Percentiles rank a stretch among this genome's conserved stretches.
phyloP scores from a whole-genome alignment of 2,888 invertebrate genomes.

The Drymonia ruficornis region DNA sequence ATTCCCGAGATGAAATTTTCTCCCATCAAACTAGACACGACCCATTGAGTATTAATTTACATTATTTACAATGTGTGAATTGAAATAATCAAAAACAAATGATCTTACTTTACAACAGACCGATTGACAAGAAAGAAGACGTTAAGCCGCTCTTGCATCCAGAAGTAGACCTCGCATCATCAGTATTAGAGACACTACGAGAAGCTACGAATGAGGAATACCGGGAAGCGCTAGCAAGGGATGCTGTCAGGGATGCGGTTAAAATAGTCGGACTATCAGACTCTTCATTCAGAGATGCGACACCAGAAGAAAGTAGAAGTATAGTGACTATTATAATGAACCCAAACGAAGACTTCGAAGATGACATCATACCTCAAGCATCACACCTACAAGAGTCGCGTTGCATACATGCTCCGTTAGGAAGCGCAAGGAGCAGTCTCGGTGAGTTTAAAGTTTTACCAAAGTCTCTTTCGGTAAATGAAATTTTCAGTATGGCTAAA shows the following conservation, averaged over 20 bases:
- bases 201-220: conserved; percentile 75
- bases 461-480: conserved; percentile 40
- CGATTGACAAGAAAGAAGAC: conserved; percentile 50
- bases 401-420: conserved; percentile 47
- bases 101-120: conserved; percentile 40
- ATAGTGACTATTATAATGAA: conserved; percentile 61
- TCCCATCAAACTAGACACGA: too few species aligned
- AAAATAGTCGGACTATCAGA: conserved; percentile 35
- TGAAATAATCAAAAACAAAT: too few species aligned
- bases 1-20: too few species aligned
- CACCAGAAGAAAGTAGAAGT: conserved; percentile 52
- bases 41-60: too few species aligned
- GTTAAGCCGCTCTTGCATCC: conserved; percentile 69
- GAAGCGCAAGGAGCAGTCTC: conserved; percentile 26
- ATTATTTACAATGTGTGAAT: too few species aligned
- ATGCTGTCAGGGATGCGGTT: conserved; percentile 54
- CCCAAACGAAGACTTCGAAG: conserved; percentile 40
- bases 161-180: conserved; percentile 73
- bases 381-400: conserved; percentile 58
- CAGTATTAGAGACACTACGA: conserved; percentile 69
- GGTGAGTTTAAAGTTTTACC: conserved; percentile 17
- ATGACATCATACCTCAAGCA: conserved; percentile 53
- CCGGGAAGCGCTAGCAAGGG: conserved; percentile 67
- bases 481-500: conserved; percentile 43
- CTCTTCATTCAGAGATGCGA: conserved; percentile 34